Conservation (phyloP, 2,113 vertebrate species). For the Nycticebus coucang region DNA sequence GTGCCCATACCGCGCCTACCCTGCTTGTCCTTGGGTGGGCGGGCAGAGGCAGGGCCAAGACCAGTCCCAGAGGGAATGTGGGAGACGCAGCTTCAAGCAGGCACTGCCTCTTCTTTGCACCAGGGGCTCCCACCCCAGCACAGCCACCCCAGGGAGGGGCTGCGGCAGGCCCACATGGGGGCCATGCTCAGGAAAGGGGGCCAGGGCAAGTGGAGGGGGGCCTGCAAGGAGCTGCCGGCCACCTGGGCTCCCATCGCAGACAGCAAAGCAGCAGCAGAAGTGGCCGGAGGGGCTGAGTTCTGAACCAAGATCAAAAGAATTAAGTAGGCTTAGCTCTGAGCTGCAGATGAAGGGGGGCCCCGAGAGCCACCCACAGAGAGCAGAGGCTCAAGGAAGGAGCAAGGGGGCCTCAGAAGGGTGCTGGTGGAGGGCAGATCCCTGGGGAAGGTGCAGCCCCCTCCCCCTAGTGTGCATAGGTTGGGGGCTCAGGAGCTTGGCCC, state of each 20-base stretch:
- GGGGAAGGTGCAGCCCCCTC: neutral
- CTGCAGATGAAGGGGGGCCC: neutral
- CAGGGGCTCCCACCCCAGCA: neutral
- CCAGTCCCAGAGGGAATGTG: neutral
- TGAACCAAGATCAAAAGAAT: constrained; percentile 71
- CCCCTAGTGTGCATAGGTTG: rapidly evolving
- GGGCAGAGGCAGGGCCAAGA: neutral
- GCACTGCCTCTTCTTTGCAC: neutral
- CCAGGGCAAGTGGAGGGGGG: neutral
- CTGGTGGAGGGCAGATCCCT: neutral
- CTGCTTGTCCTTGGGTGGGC: rapidly evolving
- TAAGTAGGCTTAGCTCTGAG: constrained; percentile 56
- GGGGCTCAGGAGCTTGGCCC: rapidly evolving
- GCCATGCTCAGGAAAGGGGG: neutral
- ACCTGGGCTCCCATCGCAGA: neutral
- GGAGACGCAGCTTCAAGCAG: neutral
- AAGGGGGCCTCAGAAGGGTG: neutral
- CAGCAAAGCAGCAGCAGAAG: neutral
- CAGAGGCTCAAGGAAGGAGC: neutral
- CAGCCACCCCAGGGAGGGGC: neutral
- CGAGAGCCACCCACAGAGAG: neutral
- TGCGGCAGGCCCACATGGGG: neutral
- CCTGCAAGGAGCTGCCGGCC: neutral
- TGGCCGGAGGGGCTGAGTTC: constrained; percentile 36
- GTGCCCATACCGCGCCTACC: rapidly evolving